These are phyloP conservation scores for Bombylius major DNA, from an alignment of 2,888 invertebrate species.

Conservation along the genomic window DNA sequence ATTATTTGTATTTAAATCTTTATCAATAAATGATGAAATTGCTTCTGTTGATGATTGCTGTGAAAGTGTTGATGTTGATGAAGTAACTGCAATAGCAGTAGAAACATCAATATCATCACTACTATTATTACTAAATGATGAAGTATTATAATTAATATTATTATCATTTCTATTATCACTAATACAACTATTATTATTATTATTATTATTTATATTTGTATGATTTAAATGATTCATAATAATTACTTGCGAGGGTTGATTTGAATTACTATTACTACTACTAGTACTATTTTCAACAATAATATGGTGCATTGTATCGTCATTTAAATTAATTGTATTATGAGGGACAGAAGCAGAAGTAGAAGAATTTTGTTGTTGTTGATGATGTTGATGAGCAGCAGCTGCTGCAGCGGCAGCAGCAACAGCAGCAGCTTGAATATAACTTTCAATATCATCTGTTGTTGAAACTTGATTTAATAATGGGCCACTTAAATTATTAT, in stretches of 20 bases:
- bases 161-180: neutral
- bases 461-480: neutral
- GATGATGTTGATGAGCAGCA: too few species aligned
- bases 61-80: neutral
- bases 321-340: neutral
- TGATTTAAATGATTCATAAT: neutral
- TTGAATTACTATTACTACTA: neutral
- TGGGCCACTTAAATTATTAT: neutral
- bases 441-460: neutral
- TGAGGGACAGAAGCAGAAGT: too few species aligned
- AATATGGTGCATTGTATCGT: neutral
- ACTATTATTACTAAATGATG: neutral
- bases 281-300: neutral
- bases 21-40: too few species aligned
- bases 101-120: neutral
- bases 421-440: neutral
- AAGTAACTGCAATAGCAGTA: neutral
- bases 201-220: too few species aligned
- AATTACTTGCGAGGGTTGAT: neutral
- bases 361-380: too few species aligned
- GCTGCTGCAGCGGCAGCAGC: neutral
- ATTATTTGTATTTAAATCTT: too few species aligned
- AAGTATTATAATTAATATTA: neutral
- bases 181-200: neutral
- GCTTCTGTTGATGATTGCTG: too few species aligned